These are phyloP conservation scores for Bettongia penicillata DNA, from an alignment of 2,113 vertebrate genomes.

Conservation along the genomic window DNA sequence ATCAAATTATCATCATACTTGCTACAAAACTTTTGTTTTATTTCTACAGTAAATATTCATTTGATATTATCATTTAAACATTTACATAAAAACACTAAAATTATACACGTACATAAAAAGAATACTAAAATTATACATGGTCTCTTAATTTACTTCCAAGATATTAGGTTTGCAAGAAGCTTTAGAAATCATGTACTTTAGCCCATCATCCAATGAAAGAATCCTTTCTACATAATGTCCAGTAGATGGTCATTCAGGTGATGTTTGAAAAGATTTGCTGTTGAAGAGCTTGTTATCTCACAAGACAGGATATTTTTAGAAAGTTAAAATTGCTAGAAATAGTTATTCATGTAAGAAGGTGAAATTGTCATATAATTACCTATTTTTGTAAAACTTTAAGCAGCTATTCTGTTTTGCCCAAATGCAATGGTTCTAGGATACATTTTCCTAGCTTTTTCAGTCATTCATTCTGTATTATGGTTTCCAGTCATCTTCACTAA, in stretches of 20 bases:
- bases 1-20: constrained; percentile 38
- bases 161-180: background rate
- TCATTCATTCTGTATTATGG: background rate
- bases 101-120: background rate
- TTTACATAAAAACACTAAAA: constrained; percentile 6
- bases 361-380: background rate
- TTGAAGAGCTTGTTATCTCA: background rate
- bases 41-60: background rate
- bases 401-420: background rate
- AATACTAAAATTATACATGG: background rate
- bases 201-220: background rate
- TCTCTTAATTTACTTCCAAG: background rate
- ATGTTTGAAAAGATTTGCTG: background rate
- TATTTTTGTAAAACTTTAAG: background rate
- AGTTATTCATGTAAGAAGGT: background rate
- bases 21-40: background rate
- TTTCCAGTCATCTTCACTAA: background rate
- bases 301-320: background rate
- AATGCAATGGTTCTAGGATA: background rate
- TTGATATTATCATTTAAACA: constrained; percentile 17
- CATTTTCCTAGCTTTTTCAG: background rate
- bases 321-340: background rate
- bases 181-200: background rate
- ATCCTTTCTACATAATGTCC: background rate
- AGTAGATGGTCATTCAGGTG: background rate